phyloP scores from a whole-genome alignment of 2,888 invertebrate genomes.

The Lucinisca nassula region DNA sequence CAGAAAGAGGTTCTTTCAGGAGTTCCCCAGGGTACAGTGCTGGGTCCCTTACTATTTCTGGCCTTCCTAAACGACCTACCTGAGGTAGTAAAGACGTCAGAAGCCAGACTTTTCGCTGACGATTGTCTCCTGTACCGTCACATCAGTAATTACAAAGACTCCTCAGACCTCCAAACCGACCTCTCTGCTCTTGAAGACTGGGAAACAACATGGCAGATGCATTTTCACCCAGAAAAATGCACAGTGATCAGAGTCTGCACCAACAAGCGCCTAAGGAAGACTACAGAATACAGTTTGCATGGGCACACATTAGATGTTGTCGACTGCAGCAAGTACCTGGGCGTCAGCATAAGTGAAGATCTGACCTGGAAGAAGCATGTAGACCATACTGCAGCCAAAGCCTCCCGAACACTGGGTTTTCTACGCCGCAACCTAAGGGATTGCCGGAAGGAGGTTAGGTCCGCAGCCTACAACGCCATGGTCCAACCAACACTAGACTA shows the following conservation, averaged over 20 bases:
- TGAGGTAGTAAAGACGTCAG: too few species aligned
- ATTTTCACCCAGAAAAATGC: constrained; percentile 45
- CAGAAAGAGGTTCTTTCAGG: not conserved
- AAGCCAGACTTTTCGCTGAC: not conserved
- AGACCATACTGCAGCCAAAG: constrained; percentile 29
- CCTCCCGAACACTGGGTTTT: constrained; percentile 26
- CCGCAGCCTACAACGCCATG: constrained; percentile 9
- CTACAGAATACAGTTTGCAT: too few species aligned
- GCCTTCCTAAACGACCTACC: not conserved
- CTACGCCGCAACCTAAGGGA: constrained; percentile 22
- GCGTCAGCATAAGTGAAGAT: constrained; percentile 25
- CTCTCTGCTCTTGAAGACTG: constrained; percentile 35
- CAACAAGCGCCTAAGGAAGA: too few species aligned
- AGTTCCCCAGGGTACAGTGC: too few species aligned
- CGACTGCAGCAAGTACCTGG: constrained; percentile 31
- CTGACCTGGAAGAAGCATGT: constrained; percentile 11
- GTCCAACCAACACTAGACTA: constrained; percentile 17
- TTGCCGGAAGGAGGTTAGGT: not conserved
- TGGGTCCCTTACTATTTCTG: not conserved
- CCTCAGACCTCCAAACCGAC: constrained; percentile 29
- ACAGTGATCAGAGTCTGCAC: too few species aligned
- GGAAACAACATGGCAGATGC: constrained; percentile 47
- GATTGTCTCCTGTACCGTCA: not conserved
- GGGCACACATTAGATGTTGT: too few species aligned
- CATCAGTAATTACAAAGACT: not conserved